A percentile compares a stretch with the other conserved stretches of the same genome.
Evolutionary conservation across 2,797 vertebrate genomes (phyloP).

Genomic region (Manis javanica): DNA sequence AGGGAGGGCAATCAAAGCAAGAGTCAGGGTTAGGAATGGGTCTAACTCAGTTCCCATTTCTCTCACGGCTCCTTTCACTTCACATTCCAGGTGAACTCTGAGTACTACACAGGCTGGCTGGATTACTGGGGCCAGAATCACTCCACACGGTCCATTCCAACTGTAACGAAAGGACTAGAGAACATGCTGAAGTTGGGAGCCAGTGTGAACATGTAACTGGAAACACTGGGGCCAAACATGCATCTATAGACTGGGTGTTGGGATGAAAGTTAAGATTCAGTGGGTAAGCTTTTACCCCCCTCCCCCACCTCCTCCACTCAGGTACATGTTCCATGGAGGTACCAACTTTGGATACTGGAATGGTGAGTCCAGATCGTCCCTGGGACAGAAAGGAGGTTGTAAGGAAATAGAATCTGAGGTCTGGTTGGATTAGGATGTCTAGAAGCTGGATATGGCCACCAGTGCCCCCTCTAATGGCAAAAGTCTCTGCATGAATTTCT

Average conservation of each 20-base stretch:
- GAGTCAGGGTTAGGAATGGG: background rate
- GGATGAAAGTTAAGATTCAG: background rate
- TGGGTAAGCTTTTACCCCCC: background rate
- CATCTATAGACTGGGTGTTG: conserved; percentile 17
- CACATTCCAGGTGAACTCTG: conserved; percentile 94
- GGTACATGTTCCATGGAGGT: conserved; percentile 99
- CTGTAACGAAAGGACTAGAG: conserved; percentile 89
- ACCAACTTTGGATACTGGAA: conserved; percentile 99
- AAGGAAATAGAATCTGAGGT: background rate
- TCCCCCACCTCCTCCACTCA: conserved; percentile 72
- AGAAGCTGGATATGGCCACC: background rate
- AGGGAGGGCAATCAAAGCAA: background rate
- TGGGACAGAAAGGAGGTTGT: background rate
- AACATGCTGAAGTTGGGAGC: conserved; percentile 94
- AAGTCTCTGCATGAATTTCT: conserved; percentile 8
- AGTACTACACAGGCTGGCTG: conserved; percentile 99
- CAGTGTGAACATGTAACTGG: conserved; percentile 95
- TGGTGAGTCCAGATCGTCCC: conserved; percentile 87
- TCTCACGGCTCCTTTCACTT: background rate
- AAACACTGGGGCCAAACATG: background rate
- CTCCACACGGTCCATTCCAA: conserved; percentile 83
- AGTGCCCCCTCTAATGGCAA: background rate
- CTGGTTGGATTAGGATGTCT: background rate
- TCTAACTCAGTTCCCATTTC: background rate
- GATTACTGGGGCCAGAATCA: conserved; percentile 97